Evolutionary conservation across 92 coral and sea anemone genomes (phyloP).

Genomic region (Umimayanthus chanpuru): DNA sequence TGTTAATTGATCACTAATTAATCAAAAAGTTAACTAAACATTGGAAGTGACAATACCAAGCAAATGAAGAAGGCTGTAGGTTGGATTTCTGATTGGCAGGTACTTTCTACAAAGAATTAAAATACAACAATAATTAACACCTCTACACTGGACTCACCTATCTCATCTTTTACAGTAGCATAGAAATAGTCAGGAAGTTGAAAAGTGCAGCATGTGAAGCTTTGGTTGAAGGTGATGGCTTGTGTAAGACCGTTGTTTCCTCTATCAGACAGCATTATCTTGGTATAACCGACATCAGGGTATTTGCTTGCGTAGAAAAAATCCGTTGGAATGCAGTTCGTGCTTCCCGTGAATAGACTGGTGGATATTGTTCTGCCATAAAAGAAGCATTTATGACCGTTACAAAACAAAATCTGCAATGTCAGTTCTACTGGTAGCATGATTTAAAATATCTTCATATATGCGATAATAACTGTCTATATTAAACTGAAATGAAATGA

Average conservation of each 20-base stretch:
- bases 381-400: background rate
- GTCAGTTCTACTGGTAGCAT: background rate
- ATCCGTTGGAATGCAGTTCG: constrained; percentile 1
- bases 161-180: background rate
- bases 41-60: too few relatives aligned
- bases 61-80: too few relatives aligned
- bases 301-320: constrained; percentile 22
- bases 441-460: too few relatives aligned
- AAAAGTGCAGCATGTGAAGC: constrained; percentile 2
- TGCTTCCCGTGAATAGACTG: background rate
- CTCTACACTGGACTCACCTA: background rate
- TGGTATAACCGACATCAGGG: background rate
- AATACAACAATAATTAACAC: background rate
- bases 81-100: too few relatives aligned
- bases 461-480: too few relatives aligned
- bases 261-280: background rate
- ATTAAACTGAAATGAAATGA: too few relatives aligned
- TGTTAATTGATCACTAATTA: too few relatives aligned
- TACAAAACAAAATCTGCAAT: too few relatives aligned
- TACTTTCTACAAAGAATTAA: too few relatives aligned
- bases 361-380: constrained; percentile 7
- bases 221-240: constrained; percentile 3
- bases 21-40: too few relatives aligned
- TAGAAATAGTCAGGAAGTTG: background rate
- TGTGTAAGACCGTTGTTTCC: background rate